Percentiles rank a stretch among this genome's conserved stretches.
Evolutionary conservation across 2,113 vertebrate genomes (phyloP).

Genomic region (Cacatua alba): DNA sequence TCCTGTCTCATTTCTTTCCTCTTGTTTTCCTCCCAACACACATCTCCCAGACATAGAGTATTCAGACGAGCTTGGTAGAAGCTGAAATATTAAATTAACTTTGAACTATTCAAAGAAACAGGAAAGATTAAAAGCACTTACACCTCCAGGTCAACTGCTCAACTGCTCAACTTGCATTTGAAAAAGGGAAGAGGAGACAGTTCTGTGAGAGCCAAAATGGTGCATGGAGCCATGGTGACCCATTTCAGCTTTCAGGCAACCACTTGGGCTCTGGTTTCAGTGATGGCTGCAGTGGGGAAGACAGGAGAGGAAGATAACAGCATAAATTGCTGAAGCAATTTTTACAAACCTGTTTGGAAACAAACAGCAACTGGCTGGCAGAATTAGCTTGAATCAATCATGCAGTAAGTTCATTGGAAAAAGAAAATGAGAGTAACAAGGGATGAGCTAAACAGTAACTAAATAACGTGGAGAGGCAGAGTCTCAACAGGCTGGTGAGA

Average conservation of each 20-base stretch:
- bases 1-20: not conserved
- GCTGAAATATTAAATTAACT: not conserved
- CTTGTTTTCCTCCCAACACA: not conserved
- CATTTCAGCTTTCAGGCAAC: not conserved
- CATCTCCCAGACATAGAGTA: not conserved
- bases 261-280: not conserved
- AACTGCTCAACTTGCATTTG: not conserved
- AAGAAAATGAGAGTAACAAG: conserved; percentile 28
- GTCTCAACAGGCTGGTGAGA: not conserved
- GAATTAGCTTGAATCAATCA: conserved; percentile 40
- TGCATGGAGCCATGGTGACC: not conserved
- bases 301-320: not conserved
- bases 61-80: not conserved
- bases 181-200: not conserved
- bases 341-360: conserved; percentile 1
- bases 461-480: not conserved
- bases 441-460: not conserved
- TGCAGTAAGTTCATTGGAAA: not conserved
- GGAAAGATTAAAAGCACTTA: not conserved
- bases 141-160: not conserved
- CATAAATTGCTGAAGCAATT: not conserved
- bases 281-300: not conserved
- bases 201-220: not conserved
- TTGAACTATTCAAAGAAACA: not conserved
- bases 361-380: not conserved